Conservation (phyloP, 2,888 invertebrate species). For the Stenoptilia bipunctidactyla region DNA sequence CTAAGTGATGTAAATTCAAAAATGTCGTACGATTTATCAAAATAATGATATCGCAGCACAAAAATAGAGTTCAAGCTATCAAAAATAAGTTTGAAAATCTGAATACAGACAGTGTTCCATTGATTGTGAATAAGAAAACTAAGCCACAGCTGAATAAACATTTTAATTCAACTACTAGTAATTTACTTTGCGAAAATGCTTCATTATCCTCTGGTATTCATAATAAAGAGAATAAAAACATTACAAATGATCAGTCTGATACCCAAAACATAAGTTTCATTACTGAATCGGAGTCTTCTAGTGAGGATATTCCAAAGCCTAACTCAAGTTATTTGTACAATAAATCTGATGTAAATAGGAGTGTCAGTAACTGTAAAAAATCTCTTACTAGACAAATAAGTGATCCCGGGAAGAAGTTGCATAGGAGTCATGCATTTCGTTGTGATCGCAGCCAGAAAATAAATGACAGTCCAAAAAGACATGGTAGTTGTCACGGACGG, state of each 20-base stretch:
- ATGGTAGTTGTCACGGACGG: conserved; percentile 48
- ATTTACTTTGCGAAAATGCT: background rate
- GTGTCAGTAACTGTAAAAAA: conserved; percentile 37
- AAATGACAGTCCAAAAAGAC: conserved; percentile 37
- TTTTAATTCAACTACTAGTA: background rate
- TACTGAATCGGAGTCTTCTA: conserved; percentile 23
- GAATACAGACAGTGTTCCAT: conserved; percentile 27
- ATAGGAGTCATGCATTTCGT: conserved; percentile 71
- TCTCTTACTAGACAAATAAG: conserved; percentile 51
- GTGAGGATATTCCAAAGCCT: conserved; percentile 31
- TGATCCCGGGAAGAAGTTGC: conserved; percentile 68
- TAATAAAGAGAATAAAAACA: conserved; percentile 7
- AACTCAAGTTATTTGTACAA: conserved; percentile 51
- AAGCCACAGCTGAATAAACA: conserved; percentile 10
- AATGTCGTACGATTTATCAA: conserved; percentile 40
- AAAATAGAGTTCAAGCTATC: conserved; percentile 74
- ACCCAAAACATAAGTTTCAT: conserved; percentile 14
- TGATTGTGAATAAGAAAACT: conserved; percentile 19
- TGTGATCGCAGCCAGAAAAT: conserved; percentile 60
- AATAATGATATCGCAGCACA: conserved; percentile 59
- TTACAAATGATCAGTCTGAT: conserved; percentile 7
- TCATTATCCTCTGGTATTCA: background rate
- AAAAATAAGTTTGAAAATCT: conserved; percentile 75
- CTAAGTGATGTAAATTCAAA: conserved; percentile 15
- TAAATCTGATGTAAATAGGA: conserved; percentile 39